Conservation (phyloP, 2,113 vertebrate species). For the Amphilophus citrinellus region DNA sequence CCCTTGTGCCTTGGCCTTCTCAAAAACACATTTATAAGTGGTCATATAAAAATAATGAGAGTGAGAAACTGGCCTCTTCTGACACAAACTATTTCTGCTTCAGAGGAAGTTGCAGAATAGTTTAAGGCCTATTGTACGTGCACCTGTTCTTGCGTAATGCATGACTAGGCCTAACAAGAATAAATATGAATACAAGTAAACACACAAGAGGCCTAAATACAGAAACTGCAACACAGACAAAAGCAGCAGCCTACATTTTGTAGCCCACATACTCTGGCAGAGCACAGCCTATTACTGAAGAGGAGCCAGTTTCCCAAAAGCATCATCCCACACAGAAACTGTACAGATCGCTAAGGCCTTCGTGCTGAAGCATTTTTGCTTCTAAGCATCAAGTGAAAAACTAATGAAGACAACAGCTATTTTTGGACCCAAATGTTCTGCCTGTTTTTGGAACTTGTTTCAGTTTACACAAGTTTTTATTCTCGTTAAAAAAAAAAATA, state of each 20-base stretch:
- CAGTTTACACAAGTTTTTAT: neutral
- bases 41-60: neutral
- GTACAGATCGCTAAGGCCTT: neutral
- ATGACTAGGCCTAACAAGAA: slow-evolving; percentile 24
- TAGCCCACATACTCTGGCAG: slow-evolving; percentile 34
- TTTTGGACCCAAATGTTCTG: neutral
- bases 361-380: neutral
- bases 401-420: neutral
- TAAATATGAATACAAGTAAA: slow-evolving; percentile 1
- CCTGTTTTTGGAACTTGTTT: slow-evolving; percentile 15
- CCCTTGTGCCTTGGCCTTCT: neutral
- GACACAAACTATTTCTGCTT: neutral
- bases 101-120: slow-evolving; percentile 13
- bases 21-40: neutral
- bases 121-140: neutral
- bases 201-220: slow-evolving; percentile 25
- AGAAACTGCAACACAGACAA: slow-evolving; percentile 49
- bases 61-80: too few relatives aligned
- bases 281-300: slow-evolving; percentile 40
- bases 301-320: slow-evolving; percentile 48
- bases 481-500: neutral
- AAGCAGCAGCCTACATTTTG: slow-evolving; percentile 37
- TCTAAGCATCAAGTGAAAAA: neutral
- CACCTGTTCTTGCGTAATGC: slow-evolving; percentile 45
- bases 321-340: slow-evolving; percentile 47